A percentile compares a stretch with the other conserved stretches of the same genome.
Evolutionary conservation across 2,797 vertebrate genomes (phyloP).

Genomic region (Brachymystax lenok): DNA sequence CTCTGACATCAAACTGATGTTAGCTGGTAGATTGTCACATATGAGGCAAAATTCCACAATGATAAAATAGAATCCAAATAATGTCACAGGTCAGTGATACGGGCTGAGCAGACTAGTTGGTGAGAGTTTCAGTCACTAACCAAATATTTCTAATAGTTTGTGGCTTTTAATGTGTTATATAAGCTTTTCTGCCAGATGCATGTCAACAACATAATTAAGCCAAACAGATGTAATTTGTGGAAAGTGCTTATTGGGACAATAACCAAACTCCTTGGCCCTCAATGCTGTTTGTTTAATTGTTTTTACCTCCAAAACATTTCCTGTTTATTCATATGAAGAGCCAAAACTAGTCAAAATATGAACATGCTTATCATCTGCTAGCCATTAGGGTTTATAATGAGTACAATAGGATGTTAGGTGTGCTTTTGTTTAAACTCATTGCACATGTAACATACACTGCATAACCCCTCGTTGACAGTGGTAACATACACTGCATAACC

Average conservation of each 20-base stretch:
- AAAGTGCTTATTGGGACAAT: background rate
- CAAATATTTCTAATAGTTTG: background rate
- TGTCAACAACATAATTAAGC: background rate
- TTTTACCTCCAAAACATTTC: conserved; percentile 3
- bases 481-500: too few relatives aligned
- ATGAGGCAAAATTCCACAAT: background rate
- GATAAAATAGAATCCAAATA: background rate
- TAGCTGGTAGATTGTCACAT: background rate
- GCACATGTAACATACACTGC: background rate
- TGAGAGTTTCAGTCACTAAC: background rate
- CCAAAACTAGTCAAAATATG: background rate
- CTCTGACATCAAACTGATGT: background rate
- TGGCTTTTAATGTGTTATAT: background rate
- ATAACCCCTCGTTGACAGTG: too few relatives aligned
- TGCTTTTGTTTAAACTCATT: background rate
- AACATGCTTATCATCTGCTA: background rate
- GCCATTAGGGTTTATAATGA: background rate
- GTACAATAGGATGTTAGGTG: background rate
- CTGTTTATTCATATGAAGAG: background rate
- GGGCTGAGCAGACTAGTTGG: background rate
- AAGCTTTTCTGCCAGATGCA: background rate
- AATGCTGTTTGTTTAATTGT: conserved; percentile 4
- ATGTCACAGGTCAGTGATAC: background rate
- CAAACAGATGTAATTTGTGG: background rate
- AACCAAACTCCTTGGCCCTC: background rate